These are phyloP conservation scores for Oreochromis niloticus DNA, from an alignment of 2,113 vertebrate genomes.

Conservation along the genomic window DNA sequence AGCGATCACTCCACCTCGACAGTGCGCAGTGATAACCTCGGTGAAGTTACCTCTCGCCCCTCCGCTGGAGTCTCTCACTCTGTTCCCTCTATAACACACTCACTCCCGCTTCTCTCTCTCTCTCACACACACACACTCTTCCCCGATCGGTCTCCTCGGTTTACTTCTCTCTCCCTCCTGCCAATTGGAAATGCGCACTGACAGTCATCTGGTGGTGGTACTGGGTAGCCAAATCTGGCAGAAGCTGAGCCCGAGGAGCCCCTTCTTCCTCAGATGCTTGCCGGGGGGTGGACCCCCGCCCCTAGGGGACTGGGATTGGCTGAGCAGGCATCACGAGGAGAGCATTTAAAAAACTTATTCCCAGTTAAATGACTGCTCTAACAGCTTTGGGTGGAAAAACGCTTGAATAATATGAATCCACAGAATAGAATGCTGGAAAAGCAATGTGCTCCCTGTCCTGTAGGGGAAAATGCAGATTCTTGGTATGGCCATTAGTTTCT, in stretches of 20 bases:
- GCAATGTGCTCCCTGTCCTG: not conserved
- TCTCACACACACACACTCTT: not conserved
- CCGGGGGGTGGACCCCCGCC: constrained; percentile 22
- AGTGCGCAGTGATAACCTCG: constrained; percentile 37
- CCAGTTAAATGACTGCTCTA: constrained; percentile 11
- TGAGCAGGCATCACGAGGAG: constrained; percentile 28
- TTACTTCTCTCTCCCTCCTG: constrained; percentile 42
- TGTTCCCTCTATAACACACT: constrained; percentile 1
- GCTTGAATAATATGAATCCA: not conserved
- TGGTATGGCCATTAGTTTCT: not conserved
- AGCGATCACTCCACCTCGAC: constrained; percentile 29
- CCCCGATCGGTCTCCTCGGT: constrained; percentile 10
- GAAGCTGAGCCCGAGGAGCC: constrained; percentile 37
- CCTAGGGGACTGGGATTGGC: constrained; percentile 57
- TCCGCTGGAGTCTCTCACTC: constrained; percentile 18
- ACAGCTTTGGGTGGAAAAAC: not conserved
- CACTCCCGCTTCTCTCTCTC: not conserved
- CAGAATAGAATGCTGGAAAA: not conserved
- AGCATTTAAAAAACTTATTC: constrained; percentile 33
- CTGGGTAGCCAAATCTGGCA: constrained; percentile 44
- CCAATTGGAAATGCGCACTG: constrained; percentile 62
- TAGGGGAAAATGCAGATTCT: not conserved
- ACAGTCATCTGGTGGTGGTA: constrained; percentile 57
- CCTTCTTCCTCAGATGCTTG: constrained; percentile 31
- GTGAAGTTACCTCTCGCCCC: constrained; percentile 45